These are phyloP conservation scores for Eupithecia centaureata DNA, from an alignment of 2,888 invertebrate genomes.

Conservation along the genomic window DNA sequence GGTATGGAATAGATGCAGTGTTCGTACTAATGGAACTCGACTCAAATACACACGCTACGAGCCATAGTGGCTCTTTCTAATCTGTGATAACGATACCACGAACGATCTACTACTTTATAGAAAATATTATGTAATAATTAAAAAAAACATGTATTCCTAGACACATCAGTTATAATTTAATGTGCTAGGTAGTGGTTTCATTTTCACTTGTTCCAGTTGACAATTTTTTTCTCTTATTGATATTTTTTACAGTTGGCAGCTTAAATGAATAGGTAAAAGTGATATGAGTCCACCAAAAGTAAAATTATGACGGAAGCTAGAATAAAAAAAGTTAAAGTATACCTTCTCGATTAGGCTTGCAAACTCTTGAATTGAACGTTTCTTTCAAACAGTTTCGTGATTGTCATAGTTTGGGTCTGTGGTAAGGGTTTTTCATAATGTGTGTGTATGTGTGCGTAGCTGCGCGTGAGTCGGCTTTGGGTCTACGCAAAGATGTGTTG, in stretches of 20 bases:
- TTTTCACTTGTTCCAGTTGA: no score
- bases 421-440: conserved; percentile 43
- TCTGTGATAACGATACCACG: not conserved
- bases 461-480: conserved; percentile 48
- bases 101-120: not conserved
- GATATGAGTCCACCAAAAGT: not conserved
- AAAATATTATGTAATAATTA: no score
- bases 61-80: not conserved
- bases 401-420: not conserved
- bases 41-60: conserved; percentile 1
- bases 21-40: conserved; percentile 40
- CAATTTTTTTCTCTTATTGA: no score
- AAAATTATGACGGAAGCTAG: not conserved
- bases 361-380: not conserved
- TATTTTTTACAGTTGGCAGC: no score
- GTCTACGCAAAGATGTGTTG: conserved; percentile 53
- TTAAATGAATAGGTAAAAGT: no score
- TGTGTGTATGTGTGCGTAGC: conserved; percentile 47
- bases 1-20: conserved; percentile 47
- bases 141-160: no score
- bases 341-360: not conserved
- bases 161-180: no score
- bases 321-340: not conserved
- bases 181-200: no score
- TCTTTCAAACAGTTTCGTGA: not conserved